Percentiles rank a stretch among this genome's conserved stretches.
phyloP scores from a whole-genome alignment of 2,888 invertebrate genomes.

The Heliconius aoede region DNA sequence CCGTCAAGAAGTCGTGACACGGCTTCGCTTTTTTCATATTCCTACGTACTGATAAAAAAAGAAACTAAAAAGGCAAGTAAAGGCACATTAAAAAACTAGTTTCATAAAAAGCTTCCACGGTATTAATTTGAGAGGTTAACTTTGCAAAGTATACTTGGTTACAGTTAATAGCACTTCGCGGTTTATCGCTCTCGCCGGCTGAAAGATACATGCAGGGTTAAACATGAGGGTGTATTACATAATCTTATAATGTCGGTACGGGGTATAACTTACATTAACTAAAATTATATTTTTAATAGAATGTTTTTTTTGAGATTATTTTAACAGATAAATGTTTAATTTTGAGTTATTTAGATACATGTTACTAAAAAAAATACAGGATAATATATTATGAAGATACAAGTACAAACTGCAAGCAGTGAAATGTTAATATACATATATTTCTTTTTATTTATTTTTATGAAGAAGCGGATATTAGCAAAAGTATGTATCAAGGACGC shows the following conservation, averaged over 20 bases:
- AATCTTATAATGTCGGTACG: conserved; percentile 15
- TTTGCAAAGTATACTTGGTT: conserved; percentile 30
- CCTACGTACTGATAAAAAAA: background rate
- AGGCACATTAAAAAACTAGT: background rate
- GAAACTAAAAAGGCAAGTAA: background rate
- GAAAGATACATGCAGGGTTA: conserved; percentile 27
- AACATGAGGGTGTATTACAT: conserved; percentile 23
- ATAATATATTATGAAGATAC: too few relatives aligned
- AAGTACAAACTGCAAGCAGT: too few relatives aligned
- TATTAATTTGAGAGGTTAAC: conserved; percentile 29
- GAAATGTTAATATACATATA: too few relatives aligned
- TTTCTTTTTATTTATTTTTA: too few relatives aligned
- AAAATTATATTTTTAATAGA: conserved; percentile 12
- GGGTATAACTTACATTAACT: conserved; percentile 6
- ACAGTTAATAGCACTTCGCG: conserved; percentile 29
- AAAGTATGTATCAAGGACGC: too few relatives aligned
- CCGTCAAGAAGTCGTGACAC: background rate
- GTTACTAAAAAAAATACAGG: too few relatives aligned
- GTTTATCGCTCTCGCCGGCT: conserved; percentile 29
- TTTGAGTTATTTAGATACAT: background rate
- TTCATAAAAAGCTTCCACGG: conserved; percentile 25
- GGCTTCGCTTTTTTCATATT: background rate
- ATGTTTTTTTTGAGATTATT: background rate
- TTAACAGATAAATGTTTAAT: background rate
- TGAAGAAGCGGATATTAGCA: too few relatives aligned